These are phyloP conservation scores for Sinocyclocheilus anshuiensis DNA, from an alignment of 2,113 vertebrate species.

Conservation along the genomic window DNA sequence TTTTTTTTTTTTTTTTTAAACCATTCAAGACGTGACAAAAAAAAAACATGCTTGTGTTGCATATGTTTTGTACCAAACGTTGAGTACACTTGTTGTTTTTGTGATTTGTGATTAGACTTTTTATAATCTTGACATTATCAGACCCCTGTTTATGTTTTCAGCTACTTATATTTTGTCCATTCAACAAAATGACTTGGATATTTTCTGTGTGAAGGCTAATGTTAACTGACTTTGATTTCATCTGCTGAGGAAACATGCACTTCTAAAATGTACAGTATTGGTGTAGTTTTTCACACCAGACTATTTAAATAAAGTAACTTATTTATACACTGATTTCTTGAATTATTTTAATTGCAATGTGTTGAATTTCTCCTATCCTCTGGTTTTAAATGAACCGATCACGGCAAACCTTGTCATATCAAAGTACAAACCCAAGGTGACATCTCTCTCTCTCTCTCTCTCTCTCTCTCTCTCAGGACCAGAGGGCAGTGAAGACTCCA, in stretches of 20 bases:
- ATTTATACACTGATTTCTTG: slow-evolving; percentile 60
- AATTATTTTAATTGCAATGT: not conserved
- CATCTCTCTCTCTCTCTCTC: not conserved
- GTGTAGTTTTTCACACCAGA: slow-evolving; percentile 58
- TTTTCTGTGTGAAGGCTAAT: slow-evolving; percentile 61
- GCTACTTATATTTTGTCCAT: slow-evolving; percentile 57
- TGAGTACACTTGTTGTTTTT: slow-evolving; percentile 27
- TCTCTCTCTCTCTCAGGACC: not conserved
- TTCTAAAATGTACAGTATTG: slow-evolving; percentile 62
- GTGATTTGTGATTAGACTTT: not conserved
- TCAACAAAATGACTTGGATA: slow-evolving; percentile 39
- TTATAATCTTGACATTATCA: slow-evolving; percentile 30
- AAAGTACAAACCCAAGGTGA: not conserved
- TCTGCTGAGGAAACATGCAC: slow-evolving; percentile 53
- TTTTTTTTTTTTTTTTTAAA: not conserved
- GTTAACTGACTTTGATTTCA: slow-evolving; percentile 57
- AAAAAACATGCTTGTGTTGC: not conserved
- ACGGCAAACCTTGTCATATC: not conserved
- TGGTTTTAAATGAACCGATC: not conserved
- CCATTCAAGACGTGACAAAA: too few relatives aligned
- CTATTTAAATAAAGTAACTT: slow-evolving; percentile 80
- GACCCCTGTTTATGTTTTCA: slow-evolving; percentile 60
- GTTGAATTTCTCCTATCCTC: not conserved
- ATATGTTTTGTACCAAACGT: not conserved
- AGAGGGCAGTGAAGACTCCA: too few relatives aligned